Evolutionary conservation across 1,140 invertebrate species (phyloP), one percentile per base, ranked within the genome.

Genomic region (Zophobas atratus): DNA sequence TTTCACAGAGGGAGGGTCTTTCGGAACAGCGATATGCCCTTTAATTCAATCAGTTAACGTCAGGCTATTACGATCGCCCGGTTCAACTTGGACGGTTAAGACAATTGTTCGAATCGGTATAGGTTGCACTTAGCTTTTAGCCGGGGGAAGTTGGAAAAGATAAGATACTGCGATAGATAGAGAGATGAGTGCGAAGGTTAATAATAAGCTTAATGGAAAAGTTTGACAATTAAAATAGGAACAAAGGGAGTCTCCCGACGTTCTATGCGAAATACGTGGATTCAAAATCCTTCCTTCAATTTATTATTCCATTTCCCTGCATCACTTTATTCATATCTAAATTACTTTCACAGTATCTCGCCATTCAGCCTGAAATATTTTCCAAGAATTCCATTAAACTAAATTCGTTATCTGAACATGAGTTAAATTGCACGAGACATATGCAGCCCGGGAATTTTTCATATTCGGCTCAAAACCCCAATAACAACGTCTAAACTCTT

Each of bases 291-390:
- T 41, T 38, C 60, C 60, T 67, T 67, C 60, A 67, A 67, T 67
- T 67, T 67, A 67, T 67, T 67, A 67, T 67, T 67, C 60, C 60
- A 67, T 67, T 67, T 67, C 60, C 60, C 39, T 41, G 60, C 60
- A 67, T 67, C 39, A 67, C 60, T 67, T 67, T 67, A 67, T 67
- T 67, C 60, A 67, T 67, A 67, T 67, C 60, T 67, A 67, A 67
- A 67, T 67, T 67, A 67, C 60, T 67, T 67, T 67, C 43, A 67
- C 39, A 67, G 60, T 67, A 67, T 67, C 60, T 67, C 39, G n/a
- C 41, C 32, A 67, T 67, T 67, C 60, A 67, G 43, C 38, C 35
- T 67, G 38, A 67, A 67, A 67, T 67, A 67, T 67, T 67, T 67
- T 67, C 20, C 60, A 41, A 43, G 60, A 67, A 67, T 67, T 67